Conservation (phyloP, 2,113 vertebrate genomes). For the Sinocyclocheilus anophthalmus region DNA sequence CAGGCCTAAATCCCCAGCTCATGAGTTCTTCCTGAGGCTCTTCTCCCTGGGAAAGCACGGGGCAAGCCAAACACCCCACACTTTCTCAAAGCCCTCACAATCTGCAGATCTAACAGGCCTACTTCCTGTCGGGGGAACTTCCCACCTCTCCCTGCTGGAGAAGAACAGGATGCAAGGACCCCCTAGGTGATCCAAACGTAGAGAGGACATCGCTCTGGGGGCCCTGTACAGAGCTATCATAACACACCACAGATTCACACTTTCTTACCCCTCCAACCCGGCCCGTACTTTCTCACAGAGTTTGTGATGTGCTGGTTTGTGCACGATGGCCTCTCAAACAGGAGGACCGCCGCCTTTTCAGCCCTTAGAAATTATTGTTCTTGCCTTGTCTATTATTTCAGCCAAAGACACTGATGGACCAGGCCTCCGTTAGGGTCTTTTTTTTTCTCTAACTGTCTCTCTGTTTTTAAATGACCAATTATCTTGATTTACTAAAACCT, state of each 20-base stretch:
- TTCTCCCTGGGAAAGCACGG: slow-evolving; percentile 59
- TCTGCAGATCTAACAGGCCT: slow-evolving; percentile 71
- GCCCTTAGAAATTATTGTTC: slow-evolving; percentile 19
- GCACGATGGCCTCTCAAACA: slow-evolving; percentile 26
- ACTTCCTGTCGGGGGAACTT: slow-evolving; percentile 67
- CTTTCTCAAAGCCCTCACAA: slow-evolving; percentile 70
- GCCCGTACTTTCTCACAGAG: slow-evolving; percentile 44
- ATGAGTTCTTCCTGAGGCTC: slow-evolving; percentile 55
- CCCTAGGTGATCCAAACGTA: slow-evolving; percentile 72
- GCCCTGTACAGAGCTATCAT: slow-evolving; percentile 68
- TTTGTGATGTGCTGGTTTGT: slow-evolving; percentile 32
- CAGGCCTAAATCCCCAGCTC: slow-evolving; percentile 31
- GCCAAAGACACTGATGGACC: not conserved
- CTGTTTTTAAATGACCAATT: slow-evolving; percentile 39
- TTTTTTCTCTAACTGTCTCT: not conserved
- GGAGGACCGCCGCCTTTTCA: slow-evolving; percentile 21
- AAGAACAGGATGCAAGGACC: slow-evolving; percentile 75
- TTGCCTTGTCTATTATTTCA: slow-evolving; percentile 30
- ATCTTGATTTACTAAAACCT: slow-evolving; percentile 55
- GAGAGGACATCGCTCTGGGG: slow-evolving; percentile 77
- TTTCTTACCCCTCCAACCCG: slow-evolving; percentile 62
- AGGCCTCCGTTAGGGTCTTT: not conserved
- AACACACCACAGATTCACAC: slow-evolving; percentile 72
- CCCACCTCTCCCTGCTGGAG: slow-evolving; percentile 62
- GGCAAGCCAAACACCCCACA: slow-evolving; percentile 63